Base-by-base conservation (phyloP, 2,113 vertebrate species). In the Lethenteron camtschaticum region DNA sequence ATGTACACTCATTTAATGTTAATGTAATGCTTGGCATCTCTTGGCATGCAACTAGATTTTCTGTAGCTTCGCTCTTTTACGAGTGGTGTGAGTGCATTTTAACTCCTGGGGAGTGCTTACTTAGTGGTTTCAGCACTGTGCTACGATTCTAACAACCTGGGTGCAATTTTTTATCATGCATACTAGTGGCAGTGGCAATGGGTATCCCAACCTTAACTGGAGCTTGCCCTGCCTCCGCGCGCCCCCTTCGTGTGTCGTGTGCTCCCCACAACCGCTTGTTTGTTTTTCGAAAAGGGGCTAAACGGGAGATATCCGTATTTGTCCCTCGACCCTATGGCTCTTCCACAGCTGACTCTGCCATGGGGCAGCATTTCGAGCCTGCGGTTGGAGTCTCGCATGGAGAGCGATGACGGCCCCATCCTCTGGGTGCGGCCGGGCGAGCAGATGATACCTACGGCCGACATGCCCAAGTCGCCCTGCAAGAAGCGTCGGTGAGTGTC, bases 381-480 rank as follows among this genome's bases (percentile, higher is more conserved):
- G 78, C 84, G 84, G 74, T 80, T 82, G 77, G 86, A 86, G 78
- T 83, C 81, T 78, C 91, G 89, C 70, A 87, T 82, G 72, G 90
- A 97, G 73, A 96, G 91, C 16, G 92, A 97, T 74, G 92, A 97
- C 70, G 92, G 92, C 69, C 92, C 92, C 68, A 97, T 97, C 73
- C 86, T 97, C 90, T 97, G 92, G 92, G 92, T 97, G 75, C 85
- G 92, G 69, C 92, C 92, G 1, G 92, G 92, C 80, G 92, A 97
- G 56, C 92, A 97, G 80, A 94, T 96, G 92, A 97, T 97, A 78
- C 92, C 92, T 70, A 87, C 96, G 78, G 86, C 92, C 72, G 92
- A 97, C 75, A 90, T 95, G 86, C 92, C 91, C 84, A 97, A 97
- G 86, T 95, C 92, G 77, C 92, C 91, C 78, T 96, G 95, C 77